phyloP scores from a whole-genome alignment of 35 echinoderm and acorn worm species.

The Eucidaris tribuloides region DNA sequence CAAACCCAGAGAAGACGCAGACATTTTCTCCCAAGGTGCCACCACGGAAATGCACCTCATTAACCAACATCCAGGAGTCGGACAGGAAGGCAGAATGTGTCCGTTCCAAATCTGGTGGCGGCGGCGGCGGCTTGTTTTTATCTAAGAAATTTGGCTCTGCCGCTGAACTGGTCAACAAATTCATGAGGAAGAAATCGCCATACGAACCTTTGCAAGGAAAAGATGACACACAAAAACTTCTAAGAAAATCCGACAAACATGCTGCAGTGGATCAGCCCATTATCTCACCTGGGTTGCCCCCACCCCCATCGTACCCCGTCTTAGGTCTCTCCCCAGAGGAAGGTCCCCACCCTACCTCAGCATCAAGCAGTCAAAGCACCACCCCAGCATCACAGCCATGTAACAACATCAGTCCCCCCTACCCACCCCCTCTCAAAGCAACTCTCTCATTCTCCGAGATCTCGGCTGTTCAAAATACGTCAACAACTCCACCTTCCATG shows the following conservation, averaged over 20 bases:
- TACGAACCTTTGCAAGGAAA: not conserved
- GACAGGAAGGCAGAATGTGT: not conserved
- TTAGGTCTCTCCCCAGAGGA: not conserved
- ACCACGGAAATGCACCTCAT: not conserved
- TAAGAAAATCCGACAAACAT: not conserved
- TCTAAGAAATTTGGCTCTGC: slow-evolving; percentile 97
- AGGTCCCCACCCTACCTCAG: not conserved
- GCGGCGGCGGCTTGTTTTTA: slow-evolving; percentile 20
- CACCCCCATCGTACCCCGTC: slow-evolving; percentile 18
- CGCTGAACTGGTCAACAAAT: slow-evolving; percentile 69
- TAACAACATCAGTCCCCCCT: slow-evolving; percentile 44
- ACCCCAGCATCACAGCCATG: not conserved
- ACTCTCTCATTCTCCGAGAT: slow-evolving; percentile 75
- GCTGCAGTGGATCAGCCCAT: not conserved
- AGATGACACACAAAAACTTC: not conserved
- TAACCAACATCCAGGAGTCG: not conserved
- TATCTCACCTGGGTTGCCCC: slow-evolving; percentile 2
- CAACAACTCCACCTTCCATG: not conserved
- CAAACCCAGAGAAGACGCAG: not conserved
- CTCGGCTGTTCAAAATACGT: not conserved
- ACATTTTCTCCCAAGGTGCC: not conserved
- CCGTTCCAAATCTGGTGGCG: not conserved
- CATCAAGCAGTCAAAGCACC: not conserved
- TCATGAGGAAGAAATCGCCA: slow-evolving; percentile 60
- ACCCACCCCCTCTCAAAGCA: slow-evolving; percentile 77